Base-by-base conservation (phyloP, 1,140 invertebrate species). In the Whitmania pigra region DNA sequence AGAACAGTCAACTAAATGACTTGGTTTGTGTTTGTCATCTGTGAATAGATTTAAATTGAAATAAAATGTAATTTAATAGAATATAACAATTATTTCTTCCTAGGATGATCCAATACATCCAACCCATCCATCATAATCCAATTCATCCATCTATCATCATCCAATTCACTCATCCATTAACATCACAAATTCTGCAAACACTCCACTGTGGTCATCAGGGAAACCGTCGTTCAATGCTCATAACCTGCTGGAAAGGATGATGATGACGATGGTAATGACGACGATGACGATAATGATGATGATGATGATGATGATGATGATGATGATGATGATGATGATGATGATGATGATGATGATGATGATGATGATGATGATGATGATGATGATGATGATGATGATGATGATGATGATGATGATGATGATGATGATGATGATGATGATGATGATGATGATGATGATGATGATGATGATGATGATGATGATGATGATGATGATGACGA, bases 231-330 rank as follows among this genome's bases (percentile, higher is more conserved):
- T 49, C 43, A 49, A 49, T 49, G 43, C 43, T 49, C 13, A 11
- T 49, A 11, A 49, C 43, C 43, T 49, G 5, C 15, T 49, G 43
- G 43, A 15, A 49, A 49, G 15, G n/a, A 57, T 25, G 54, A 60
- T 31, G 31, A 60, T 6, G 27, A 60, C 40, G 69, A 57, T 22
- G 40, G 40, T 57, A 69, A 60, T 71, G 54, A 66, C 66, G 73
- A 40, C 36, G 53, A 60, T 40, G 69, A 71, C 22, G 53, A 18
- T 53, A 22, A 63, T 22, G 69, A 63, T 63, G 49, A 57, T 25
- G 54, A 60, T 67, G 69, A 60, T 13, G 27, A 60, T 40, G 73
- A 57, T 49, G 40, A 60, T 71, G 73, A 71, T 73, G 54, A 66
- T 72, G 73, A 40, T 71, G 53, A 60, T 53, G 69, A 71, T 22